A percentile compares a stretch with the other conserved stretches of the same genome.
Evolutionary conservation across 2,888 invertebrate species (phyloP).

Genomic region (Pocota personata): DNA sequence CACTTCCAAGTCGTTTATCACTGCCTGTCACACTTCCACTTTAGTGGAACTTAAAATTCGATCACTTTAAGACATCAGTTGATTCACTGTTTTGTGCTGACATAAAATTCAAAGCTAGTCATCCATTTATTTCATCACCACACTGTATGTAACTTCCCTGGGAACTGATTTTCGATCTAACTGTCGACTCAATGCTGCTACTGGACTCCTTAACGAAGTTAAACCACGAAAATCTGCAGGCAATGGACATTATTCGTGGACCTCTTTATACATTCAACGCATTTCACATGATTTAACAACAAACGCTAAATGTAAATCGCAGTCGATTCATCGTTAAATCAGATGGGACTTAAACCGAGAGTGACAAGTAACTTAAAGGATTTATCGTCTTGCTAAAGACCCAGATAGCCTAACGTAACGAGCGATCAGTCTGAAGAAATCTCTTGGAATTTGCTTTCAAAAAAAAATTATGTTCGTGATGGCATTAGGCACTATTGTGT

Average conservation of each 20-base stretch:
- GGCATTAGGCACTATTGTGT: neutral
- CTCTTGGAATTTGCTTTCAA: neutral
- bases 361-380: constrained; percentile 36
- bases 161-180: constrained; percentile 18
- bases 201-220: constrained; percentile 30
- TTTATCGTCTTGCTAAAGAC: constrained; percentile 28
- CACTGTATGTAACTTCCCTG: constrained; percentile 6
- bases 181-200: neutral
- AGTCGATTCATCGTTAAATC: constrained; percentile 30
- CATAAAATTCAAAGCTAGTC: neutral
- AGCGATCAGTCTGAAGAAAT: neutral
- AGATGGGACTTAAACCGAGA: constrained; percentile 15
- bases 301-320: neutral
- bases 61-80: too few species aligned
- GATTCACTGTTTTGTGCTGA: too few species aligned
- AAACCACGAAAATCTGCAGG: constrained; percentile 49
- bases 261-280: constrained; percentile 2
- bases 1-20: too few species aligned
- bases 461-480: constrained; percentile 1
- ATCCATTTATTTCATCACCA: neutral
- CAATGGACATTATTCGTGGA: constrained; percentile 18
- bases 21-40: too few species aligned
- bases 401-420: neutral
- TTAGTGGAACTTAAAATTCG: too few species aligned
- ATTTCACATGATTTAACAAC: constrained; percentile 29